A percentile compares a stretch with the other conserved stretches of the same genome.
Evolutionary conservation across 2,797 vertebrate species (phyloP).

Genomic region (Allobates femoralis): DNA sequence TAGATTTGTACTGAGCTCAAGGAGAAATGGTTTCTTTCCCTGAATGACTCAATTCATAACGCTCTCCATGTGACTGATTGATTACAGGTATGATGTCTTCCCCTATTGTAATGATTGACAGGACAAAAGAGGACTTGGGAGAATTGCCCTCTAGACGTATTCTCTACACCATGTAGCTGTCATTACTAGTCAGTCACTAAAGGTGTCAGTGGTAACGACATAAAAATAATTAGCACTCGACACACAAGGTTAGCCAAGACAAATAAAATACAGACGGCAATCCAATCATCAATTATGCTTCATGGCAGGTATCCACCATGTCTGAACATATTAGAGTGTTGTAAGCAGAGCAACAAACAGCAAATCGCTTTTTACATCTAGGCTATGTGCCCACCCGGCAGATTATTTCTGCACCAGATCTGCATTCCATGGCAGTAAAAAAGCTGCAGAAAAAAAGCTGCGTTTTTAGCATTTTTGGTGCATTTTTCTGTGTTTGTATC

Average conservation of each 20-base stretch:
- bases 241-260: slow-evolving; percentile 44
- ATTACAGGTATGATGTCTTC: slow-evolving; percentile 41
- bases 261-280: slow-evolving; percentile 3
- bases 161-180: slow-evolving; percentile 45
- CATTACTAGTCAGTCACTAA: slow-evolving; percentile 41
- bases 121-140: slow-evolving; percentile 37
- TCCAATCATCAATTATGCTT: slow-evolving; percentile 5
- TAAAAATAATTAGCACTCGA: slow-evolving; percentile 32
- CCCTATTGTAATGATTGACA: slow-evolving; percentile 47
- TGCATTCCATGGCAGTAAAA: too few relatives aligned
- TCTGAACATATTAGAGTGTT: slow-evolving; percentile 25
- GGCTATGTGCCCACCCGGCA: too few relatives aligned
- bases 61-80: slow-evolving; percentile 43
- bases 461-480: too few relatives aligned
- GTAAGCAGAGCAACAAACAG: background rate
- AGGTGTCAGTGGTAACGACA: slow-evolving; percentile 43
- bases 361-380: background rate
- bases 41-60: slow-evolving; percentile 23
- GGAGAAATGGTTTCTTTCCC: slow-evolving; percentile 15
- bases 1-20: slow-evolving; percentile 9
- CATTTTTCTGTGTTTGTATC: too few relatives aligned
- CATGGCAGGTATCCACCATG: slow-evolving; percentile 16
- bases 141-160: slow-evolving; percentile 38
- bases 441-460: too few relatives aligned
- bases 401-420: too few relatives aligned